Conservation (phyloP, 1,140 invertebrate species). For the Pentalonia nigronervosa region DNA sequence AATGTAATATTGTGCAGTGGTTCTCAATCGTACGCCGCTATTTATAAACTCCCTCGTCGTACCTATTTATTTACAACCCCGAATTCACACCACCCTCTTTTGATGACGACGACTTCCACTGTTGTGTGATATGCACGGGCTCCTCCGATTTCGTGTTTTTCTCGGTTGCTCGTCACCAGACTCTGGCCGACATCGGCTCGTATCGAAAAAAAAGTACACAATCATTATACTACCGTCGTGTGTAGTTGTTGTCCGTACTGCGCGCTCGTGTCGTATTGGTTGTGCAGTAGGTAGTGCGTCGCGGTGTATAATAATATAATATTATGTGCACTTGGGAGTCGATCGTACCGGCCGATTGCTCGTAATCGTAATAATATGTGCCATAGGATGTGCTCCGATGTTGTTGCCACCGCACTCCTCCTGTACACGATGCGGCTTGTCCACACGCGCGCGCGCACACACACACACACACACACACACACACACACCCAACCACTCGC, state of each 20-base stretch:
- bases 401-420: background rate
- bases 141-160: background rate
- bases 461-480: background rate
- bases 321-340: background rate
- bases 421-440: slow-evolving; percentile 19
- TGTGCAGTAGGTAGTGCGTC: background rate
- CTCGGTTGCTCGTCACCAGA: too few relatives aligned
- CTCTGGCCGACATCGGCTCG: background rate
- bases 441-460: background rate
- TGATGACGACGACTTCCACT: background rate
- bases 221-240: background rate
- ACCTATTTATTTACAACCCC: background rate
- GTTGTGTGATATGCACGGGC: background rate
- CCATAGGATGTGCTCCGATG: slow-evolving; percentile 40
- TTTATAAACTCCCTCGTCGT: background rate
- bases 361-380: slow-evolving; percentile 49
- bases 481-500: too few relatives aligned
- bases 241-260: background rate
- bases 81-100: background rate
- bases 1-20: slow-evolving; percentile 34
- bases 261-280: background rate
- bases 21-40: background rate
- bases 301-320: background rate
- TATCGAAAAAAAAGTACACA: background rate
- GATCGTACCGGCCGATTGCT: slow-evolving; percentile 20